phyloP scores from a whole-genome alignment of 2,113 vertebrate species.

The human (Homo sapiens) region GRCh38 chr13:64448001-64448500 shows the following conservation, averaged over 20 bases:
- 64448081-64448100: background rate
- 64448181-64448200: background rate
- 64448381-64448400: background rate
- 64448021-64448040: background rate
- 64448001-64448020: background rate
- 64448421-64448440: background rate
- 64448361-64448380: background rate
- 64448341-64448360: background rate
- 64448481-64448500: background rate
- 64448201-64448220: background rate
- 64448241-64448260: background rate
- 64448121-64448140: background rate
- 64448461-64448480: background rate
- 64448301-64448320: background rate
- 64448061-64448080: background rate
- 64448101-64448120: background rate
- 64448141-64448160: too few species aligned
- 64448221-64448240: background rate
- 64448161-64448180: background rate
- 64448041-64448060: background rate
- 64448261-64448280: background rate
- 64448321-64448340: background rate
- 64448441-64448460: background rate
- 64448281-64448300: background rate
- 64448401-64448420: background rate